A percentile compares a stretch with the other conserved stretches of the same genome.
These are phyloP conservation scores for Diorhabda elongata DNA, from an alignment of 1,140 invertebrate species.

Conservation along the genomic window DNA sequence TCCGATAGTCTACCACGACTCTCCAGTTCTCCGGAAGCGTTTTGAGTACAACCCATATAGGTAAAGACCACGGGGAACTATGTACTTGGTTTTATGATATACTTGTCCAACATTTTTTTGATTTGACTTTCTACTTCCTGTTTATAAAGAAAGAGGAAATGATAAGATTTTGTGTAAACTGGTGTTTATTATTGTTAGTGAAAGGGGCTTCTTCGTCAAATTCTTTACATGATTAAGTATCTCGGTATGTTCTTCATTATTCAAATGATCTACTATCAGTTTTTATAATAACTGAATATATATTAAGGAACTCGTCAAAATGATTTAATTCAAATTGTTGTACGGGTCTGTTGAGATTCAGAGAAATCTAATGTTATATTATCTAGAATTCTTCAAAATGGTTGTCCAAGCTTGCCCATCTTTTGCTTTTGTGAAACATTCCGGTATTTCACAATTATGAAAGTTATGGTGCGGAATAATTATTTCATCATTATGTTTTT, in stretches of 20 bases:
- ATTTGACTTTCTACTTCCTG: slow-evolving; percentile 42
- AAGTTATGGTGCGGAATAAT: slow-evolving; percentile 18
- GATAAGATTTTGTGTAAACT: slow-evolving; percentile 41
- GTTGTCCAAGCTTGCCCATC: slow-evolving; percentile 17
- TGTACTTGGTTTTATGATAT: slow-evolving; percentile 38
- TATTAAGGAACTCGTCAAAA: slow-evolving; percentile 4
- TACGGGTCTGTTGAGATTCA: not conserved
- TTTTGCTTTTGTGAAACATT: slow-evolving; percentile 6
- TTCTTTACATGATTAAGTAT: too few species aligned
- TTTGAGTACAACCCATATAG: slow-evolving; percentile 29
- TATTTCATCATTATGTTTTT: slow-evolving; percentile 21
- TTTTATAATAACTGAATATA: slow-evolving; percentile 3
- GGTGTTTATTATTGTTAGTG: slow-evolving; percentile 31
- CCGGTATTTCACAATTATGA: slow-evolving; percentile 20
- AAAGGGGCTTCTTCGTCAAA: slow-evolving; percentile 18
- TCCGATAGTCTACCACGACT: slow-evolving; percentile 37
- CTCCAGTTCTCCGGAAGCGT: slow-evolving; percentile 39
- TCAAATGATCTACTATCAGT: slow-evolving; percentile 19
- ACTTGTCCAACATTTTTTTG: slow-evolving; percentile 31
- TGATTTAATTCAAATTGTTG: slow-evolving; percentile 15
- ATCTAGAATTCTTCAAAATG: slow-evolving; percentile 17
- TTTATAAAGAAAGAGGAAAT: slow-evolving; percentile 38
- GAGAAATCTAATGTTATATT: slow-evolving; percentile 17
- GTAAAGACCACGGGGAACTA: slow-evolving; percentile 41
- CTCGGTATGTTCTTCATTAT: not conserved